Conservation (phyloP, 1,140 invertebrate species). For the Penaeus chinensis region DNA sequence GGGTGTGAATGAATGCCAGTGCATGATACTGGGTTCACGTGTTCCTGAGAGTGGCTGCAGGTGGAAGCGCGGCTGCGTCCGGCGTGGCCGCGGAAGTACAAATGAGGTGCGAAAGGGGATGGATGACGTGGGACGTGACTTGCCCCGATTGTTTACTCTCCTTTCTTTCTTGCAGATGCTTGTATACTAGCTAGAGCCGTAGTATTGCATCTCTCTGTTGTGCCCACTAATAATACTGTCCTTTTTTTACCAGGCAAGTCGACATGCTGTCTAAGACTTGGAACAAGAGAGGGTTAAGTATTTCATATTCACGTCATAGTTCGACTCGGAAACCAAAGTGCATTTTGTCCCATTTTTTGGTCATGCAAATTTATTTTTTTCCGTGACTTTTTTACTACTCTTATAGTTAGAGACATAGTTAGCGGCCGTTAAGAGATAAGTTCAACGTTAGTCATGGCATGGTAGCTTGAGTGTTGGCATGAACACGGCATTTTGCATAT, state of each 20-base stretch:
- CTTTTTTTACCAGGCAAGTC: conserved; percentile 56
- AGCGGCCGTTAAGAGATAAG: conserved; percentile 20
- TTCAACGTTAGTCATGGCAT: conserved; percentile 27
- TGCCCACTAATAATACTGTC: conserved; percentile 53
- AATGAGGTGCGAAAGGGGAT: too few species aligned
- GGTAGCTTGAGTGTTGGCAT: conserved; percentile 27
- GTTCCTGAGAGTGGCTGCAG: too few species aligned
- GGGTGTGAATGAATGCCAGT: too few species aligned
- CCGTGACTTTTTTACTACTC: not conserved
- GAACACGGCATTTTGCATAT: conserved; percentile 18
- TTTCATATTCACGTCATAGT: conserved; percentile 43
- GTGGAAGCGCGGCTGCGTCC: too few species aligned
- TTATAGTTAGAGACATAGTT: conserved; percentile 27
- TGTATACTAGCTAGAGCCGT: too few species aligned
- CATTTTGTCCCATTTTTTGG: conserved; percentile 43
- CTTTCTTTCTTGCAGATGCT: too few species aligned
- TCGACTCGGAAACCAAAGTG: conserved; percentile 47
- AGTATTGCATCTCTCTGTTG: not conserved
- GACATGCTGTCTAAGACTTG: conserved; percentile 41
- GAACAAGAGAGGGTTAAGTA: conserved; percentile 55
- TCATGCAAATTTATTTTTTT: conserved; percentile 22
- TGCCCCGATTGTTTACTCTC: too few species aligned
- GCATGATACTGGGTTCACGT: too few species aligned
- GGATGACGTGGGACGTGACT: too few species aligned
- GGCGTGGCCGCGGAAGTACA: too few species aligned